Percentiles rank a stretch among this genome's conserved stretches.
phyloP scores from a whole-genome alignment of 2,113 vertebrate species.

The Rhinolophus sinicus region DNA sequence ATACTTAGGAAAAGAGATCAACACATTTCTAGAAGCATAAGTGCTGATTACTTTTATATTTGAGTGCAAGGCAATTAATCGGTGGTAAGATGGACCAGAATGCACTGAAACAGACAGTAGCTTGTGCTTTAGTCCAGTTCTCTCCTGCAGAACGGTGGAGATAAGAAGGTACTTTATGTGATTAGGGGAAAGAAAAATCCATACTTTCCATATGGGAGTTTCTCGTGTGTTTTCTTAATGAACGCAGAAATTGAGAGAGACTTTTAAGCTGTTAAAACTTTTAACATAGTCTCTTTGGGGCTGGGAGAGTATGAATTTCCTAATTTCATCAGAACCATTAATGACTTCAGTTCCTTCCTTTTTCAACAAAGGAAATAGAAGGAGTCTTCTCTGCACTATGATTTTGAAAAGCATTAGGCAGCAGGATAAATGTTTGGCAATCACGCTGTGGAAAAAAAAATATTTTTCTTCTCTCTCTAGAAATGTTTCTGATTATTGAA shows the following conservation, averaged over 20 bases:
- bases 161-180: conserved; percentile 66
- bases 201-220: conserved; percentile 70
- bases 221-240: conserved; percentile 67
- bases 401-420: conserved; percentile 52
- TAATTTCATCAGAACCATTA: conserved; percentile 79
- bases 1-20: conserved; percentile 42
- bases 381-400: conserved; percentile 71
- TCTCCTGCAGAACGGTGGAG: conserved; percentile 45
- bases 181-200: conserved; percentile 65
- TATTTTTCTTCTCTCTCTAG: conserved; percentile 19
- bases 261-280: conserved; percentile 74
- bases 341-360: conserved; percentile 85
- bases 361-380: conserved; percentile 70
- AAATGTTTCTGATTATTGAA: conserved; percentile 73
- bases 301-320: conserved; percentile 74
- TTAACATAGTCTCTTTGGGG: conserved; percentile 69
- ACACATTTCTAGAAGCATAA: conserved; percentile 26
- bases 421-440: conserved; percentile 49
- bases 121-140: conserved; percentile 52
- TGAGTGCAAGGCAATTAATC: conserved; percentile 33
- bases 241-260: conserved; percentile 57
- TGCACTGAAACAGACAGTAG: not conserved
- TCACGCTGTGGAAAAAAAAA: not conserved
- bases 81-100: not conserved
- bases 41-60: conserved; percentile 37